Base-by-base conservation (phyloP, 1,140 invertebrate genomes). In the Achatina immaculata region DNA sequence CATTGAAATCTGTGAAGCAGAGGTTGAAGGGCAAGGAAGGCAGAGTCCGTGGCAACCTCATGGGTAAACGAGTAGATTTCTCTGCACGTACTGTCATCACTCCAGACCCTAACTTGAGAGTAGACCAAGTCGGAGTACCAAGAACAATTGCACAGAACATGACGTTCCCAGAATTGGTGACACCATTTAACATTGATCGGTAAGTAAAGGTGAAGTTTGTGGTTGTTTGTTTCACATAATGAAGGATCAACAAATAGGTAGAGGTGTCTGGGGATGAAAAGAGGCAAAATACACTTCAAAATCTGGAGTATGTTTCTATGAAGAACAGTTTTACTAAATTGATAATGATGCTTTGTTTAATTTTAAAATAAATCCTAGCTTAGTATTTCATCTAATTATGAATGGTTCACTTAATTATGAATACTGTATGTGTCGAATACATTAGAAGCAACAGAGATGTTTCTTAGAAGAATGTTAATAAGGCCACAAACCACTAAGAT, bases 41-140 rank as follows among this genome's bases (percentile, higher is more conserved):
- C 0, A 93, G 99, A 87, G 99, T 99, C 87, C 93, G 99, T 92
- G 98, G 98, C 86, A 99, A 99, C 90, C 93, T 99, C 84, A 99
- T 99, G 98, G 99, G 99, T 80, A 99, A 99, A 91, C 96, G 99
- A 93, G 99, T 99, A 0, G 99, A 99, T 88, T 99, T 99, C 89
- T 99, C 98, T 0, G 99, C 98, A 11, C 95, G 99, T 91, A 99
- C 98, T 88, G 99, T 99, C 83, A 99, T 99, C 89, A 99, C 98
- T 14, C 98, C 99, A 0, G 99, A 99, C 94, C 99, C 99, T 0
- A 99, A 99, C 92, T 92, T 99, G 48, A 94, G 97, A 81, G 99
- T 99, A 88, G 97, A 99, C 92, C 98, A 92, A 78, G 98, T 99
- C 58, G 99, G 99, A 69, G 98, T 99, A 0, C 99, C 99, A 0